Percentiles rank a stretch among this genome's conserved stretches.
Evolutionary conservation across 1,140 invertebrate species (phyloP).

Genomic region (Bacillus rossius): DNA sequence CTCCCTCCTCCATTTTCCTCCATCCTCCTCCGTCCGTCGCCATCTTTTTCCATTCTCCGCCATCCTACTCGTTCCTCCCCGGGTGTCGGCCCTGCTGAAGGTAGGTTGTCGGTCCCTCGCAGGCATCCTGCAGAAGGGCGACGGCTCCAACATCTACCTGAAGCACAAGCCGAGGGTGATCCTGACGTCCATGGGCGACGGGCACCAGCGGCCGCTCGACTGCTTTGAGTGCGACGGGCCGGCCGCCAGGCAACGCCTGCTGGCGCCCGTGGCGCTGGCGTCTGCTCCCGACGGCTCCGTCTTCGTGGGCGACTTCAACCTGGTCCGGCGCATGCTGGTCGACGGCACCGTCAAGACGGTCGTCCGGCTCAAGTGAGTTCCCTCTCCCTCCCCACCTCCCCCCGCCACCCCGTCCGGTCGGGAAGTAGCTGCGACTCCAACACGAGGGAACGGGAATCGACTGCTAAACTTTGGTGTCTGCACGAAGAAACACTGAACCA

Average conservation of each 20-base stretch:
- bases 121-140: conserved; percentile 95
- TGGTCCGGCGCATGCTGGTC: conserved; percentile 83
- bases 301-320: conserved; percentile 94
- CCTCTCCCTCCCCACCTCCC: too few relatives aligned
- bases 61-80: too few relatives aligned
- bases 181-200: conserved; percentile 89
- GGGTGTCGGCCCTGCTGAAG: too few relatives aligned
- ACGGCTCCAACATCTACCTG: conserved; percentile 93
- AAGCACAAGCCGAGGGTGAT: conserved; percentile 91
- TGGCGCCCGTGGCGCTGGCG: conserved; percentile 88
- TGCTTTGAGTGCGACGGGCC: conserved; percentile 79
- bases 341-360: conserved; percentile 85
- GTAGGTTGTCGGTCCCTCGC: too few relatives aligned
- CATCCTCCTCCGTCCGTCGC: too few relatives aligned
- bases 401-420: too few relatives aligned
- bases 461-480: too few relatives aligned
- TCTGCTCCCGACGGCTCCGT: conserved; percentile 89
- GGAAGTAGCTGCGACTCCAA: too few relatives aligned
- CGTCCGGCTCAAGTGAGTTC: conserved; percentile 84
- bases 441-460: too few relatives aligned
- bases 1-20: too few relatives aligned
- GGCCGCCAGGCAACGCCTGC: conserved; percentile 72
- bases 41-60: too few relatives aligned
- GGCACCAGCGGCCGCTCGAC: conserved; percentile 77
- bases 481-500: too few relatives aligned